A percentile compares a stretch with the other conserved stretches of the same genome.
Evolutionary conservation across 1,140 invertebrate species (phyloP).

Genomic region (Zelostemma sp.): DNA sequence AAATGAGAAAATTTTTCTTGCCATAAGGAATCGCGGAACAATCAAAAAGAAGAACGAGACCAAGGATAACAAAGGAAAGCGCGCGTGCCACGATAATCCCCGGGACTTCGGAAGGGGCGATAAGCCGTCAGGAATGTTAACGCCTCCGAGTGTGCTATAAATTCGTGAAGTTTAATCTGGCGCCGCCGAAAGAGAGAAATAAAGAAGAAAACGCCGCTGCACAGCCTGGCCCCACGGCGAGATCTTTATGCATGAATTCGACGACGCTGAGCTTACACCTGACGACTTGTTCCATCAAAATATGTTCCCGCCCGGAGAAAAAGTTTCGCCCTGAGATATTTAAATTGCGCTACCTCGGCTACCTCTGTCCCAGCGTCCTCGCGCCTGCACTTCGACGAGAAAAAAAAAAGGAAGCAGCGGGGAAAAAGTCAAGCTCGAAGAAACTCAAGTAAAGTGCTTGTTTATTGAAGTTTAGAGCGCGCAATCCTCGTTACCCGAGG

Average conservation of each 20-base stretch:
- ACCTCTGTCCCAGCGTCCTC: constrained; percentile 13
- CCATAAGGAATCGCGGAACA: constrained; percentile 33
- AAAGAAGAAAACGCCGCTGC: constrained; percentile 9
- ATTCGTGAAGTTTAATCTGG: constrained; percentile 49
- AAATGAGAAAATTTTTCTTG: constrained; percentile 6
- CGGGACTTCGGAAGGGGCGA: constrained; percentile 21
- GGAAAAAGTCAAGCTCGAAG: constrained; percentile 1
- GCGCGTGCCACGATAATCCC: constrained; percentile 40
- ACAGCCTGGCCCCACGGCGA: constrained; percentile 17
- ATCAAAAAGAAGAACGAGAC: constrained; percentile 21
- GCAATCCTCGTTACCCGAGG: constrained; percentile 25
- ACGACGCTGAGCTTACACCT: constrained; percentile 33
- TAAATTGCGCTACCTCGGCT: constrained; percentile 24
- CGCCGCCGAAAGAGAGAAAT: constrained; percentile 21
- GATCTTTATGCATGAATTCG: constrained; percentile 49
- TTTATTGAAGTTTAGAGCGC: constrained; percentile 35
- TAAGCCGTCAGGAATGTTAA: constrained; percentile 42
- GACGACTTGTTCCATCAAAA: constrained; percentile 40
- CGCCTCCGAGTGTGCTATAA: constrained; percentile 32
- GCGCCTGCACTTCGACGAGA: constrained; percentile 7
- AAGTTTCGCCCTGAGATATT: constrained; percentile 30
- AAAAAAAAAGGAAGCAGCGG: constrained; percentile 6
- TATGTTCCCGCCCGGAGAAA: constrained; percentile 15
- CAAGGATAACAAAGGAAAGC: constrained; percentile 32
- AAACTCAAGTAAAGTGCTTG: constrained; percentile 33